phyloP scores from a whole-genome alignment of 2,113 vertebrate species.

The Chinchilla lanigera region DNA sequence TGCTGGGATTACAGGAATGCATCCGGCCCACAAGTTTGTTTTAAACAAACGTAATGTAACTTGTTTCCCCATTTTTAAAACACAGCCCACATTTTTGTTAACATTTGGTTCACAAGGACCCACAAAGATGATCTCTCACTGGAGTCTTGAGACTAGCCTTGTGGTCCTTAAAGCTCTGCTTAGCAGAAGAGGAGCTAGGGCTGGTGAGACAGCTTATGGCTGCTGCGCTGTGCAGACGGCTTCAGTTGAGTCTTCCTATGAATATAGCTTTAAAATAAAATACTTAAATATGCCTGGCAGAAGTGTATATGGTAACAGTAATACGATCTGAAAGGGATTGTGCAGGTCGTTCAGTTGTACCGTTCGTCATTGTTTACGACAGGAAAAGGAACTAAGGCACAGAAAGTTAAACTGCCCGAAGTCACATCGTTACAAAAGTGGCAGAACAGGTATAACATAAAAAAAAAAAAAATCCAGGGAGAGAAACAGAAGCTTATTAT shows the following conservation, averaged over 20 bases:
- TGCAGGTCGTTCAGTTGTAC: background rate
- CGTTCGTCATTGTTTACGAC: background rate
- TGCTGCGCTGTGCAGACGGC: background rate
- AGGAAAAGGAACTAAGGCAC: background rate
- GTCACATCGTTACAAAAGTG: background rate
- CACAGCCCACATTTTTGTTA: background rate
- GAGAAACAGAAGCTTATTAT: background rate
- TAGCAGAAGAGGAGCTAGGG: background rate
- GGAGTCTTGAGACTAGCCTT: background rate
- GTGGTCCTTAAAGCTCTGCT: background rate
- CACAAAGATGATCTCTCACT: background rate
- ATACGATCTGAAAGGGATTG: background rate
- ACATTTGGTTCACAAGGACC: background rate
- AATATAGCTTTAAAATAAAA: background rate
- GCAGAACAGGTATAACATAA: background rate
- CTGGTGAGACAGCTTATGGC: background rate
- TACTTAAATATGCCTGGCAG: background rate
- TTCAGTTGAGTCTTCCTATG: background rate
- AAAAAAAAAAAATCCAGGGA: background rate
- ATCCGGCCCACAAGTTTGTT: background rate
- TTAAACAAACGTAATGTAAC: background rate
- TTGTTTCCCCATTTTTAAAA: background rate
- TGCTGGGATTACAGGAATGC: too few relatives aligned
- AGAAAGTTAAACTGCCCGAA: slow-evolving; percentile 25
- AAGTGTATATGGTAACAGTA: background rate